phyloP scores from a whole-genome alignment of 2,888 invertebrate genomes.

The Platycnemis pennipes region DNA sequence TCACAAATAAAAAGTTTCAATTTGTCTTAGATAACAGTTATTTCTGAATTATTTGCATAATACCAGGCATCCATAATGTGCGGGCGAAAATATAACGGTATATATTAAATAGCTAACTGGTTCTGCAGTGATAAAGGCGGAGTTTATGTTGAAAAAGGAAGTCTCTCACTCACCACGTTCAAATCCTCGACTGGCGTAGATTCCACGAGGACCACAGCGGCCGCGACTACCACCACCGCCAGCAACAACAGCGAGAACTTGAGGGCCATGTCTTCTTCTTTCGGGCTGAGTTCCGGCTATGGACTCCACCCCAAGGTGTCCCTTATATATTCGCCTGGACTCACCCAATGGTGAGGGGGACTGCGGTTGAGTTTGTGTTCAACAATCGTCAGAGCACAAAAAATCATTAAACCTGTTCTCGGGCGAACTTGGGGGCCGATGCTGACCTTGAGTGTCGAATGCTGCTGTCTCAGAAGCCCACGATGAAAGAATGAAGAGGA shows the following conservation, averaged over 20 bases:
- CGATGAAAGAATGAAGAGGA: neutral
- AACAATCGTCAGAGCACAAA: neutral
- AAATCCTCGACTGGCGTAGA: neutral
- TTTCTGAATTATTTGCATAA: no score
- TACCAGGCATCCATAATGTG: no score
- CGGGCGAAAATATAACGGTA: no score
- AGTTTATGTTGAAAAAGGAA: no score
- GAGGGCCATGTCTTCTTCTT: neutral
- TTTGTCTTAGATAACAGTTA: no score
- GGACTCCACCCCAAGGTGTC: neutral
- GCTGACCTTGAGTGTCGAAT: slow-evolving; percentile 12
- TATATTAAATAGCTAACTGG: no score
- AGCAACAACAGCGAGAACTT: neutral
- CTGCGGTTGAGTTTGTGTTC: neutral
- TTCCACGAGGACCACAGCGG: neutral
- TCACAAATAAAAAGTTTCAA: no score
- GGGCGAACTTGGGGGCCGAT: neutral
- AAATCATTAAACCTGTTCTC: slow-evolving; percentile 7
- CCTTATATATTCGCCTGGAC: neutral
- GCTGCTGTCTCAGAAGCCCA: neutral
- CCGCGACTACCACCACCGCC: neutral
- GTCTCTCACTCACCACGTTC: neutral
- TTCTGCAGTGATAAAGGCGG: no score
- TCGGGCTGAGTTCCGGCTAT: neutral
- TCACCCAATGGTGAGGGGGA: neutral